Base-by-base conservation (phyloP, 2,797 vertebrate species). In the Pangasius larnaudii region DNA sequence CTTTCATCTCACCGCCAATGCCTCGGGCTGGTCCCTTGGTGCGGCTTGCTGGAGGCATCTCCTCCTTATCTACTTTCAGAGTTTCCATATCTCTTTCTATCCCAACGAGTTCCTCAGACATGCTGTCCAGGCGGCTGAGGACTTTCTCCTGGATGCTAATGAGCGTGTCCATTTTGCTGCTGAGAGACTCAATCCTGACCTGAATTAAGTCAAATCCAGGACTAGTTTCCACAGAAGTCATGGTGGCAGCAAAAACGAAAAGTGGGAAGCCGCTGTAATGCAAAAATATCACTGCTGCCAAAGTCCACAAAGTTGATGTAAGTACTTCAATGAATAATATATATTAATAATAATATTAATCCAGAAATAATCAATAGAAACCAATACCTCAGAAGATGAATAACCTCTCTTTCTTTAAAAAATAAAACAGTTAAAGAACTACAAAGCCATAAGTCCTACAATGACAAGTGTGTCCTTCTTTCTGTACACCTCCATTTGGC, bases 121-220 rank as follows among this genome's bases (percentile, higher is more conserved):
- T 94, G 14, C 94, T 96, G 61, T 98, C 96, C 19, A 98, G 94
- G 65, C 97, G 96, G 91, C 92, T 94, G 59, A 98, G 96, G 83
- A 98, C 96, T 91, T 94, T 96, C 88, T 97, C 96, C 91, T 98
- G 97, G 85, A 97, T 95, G 91, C 92, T 91, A 93, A 98, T 95
- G 85, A 98, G 94, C 56, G 93, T 96, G 94, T 97, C 97, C 94
- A 98, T 97, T 93, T 98, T 98, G 93, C 95, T 94, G 93, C 96
- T 97, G 87, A 98, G 92, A 16, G 94, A 95, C 51, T 97, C 96
- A 65, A 97, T 96, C 87, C 95, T 96, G 92, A 94, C 94, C 89
- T 98, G 96, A 88, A 97, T 96, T 75, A 95, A 87, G 91, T 93
- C 95, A 88, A 96, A 95, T 84, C 93, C 93, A 88, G 92, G 91